Percentiles rank a stretch among this genome's conserved stretches.
Evolutionary conservation across 2,888 invertebrate genomes (phyloP).

Genomic region (Herminia tarsipennalis): DNA sequence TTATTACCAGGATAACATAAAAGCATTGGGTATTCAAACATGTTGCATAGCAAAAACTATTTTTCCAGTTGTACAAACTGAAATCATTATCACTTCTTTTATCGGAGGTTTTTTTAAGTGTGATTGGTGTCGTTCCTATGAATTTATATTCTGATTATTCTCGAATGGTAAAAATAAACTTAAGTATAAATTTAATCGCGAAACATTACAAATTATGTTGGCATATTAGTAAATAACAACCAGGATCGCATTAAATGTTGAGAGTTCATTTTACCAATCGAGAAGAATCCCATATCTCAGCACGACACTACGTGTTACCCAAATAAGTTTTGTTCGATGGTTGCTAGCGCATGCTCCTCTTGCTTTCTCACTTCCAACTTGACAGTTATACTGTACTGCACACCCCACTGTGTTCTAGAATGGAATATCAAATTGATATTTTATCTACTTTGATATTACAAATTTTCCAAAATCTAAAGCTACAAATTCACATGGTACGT

Average conservation of each 20-base stretch:
- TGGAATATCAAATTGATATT: conserved; percentile 18
- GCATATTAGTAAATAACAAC: neutral
- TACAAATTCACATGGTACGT: conserved; percentile 28
- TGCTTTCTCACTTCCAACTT: conserved; percentile 64
- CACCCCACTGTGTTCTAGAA: conserved; percentile 31
- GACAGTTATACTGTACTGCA: conserved; percentile 38
- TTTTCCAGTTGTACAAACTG: conserved; percentile 28
- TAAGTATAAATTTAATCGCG: no score
- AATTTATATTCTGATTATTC: conserved; percentile 33
- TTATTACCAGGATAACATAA: neutral
- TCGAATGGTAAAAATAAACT: conserved; percentile 31
- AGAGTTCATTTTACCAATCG: conserved; percentile 27
- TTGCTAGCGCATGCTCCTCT: conserved; percentile 83
- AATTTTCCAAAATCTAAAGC: conserved; percentile 9
- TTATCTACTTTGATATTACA: conserved; percentile 24
- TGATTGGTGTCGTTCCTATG: conserved; percentile 41
- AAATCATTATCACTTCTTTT: conserved; percentile 34
- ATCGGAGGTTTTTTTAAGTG: conserved; percentile 39
- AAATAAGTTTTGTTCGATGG: conserved; percentile 61
- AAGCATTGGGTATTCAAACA: conserved; percentile 19
- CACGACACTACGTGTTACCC: conserved; percentile 45
- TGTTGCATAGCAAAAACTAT: conserved; percentile 19
- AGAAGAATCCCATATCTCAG: conserved; percentile 28
- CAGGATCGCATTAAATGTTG: neutral
- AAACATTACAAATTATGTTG: no score